Conservation (phyloP, 2,797 vertebrate genomes). For the Chloroceryle inda region DNA sequence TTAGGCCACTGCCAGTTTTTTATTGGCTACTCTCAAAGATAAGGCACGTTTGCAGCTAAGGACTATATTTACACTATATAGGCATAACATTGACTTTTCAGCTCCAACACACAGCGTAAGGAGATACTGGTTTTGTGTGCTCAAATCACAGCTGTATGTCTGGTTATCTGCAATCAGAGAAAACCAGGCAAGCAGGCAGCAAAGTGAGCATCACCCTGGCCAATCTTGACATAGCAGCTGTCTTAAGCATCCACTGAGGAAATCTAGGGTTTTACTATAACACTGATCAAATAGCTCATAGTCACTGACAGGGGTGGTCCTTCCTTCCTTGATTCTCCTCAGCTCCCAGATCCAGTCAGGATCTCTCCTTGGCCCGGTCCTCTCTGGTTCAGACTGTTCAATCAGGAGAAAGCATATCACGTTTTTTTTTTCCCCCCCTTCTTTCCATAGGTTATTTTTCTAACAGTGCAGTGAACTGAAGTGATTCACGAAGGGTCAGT, state of each 20-base stretch:
- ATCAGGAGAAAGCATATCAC: not conserved
- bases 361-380: not conserved
- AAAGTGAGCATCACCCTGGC: not conserved
- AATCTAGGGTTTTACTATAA: not conserved
- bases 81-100: not conserved
- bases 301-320: not conserved
- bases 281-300: not conserved
- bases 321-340: not conserved
- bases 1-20: not conserved
- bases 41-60: not conserved
- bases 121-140: not conserved
- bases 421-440: accelerated
- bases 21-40: not conserved
- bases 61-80: not conserved
- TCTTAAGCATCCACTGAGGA: not conserved
- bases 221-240: not conserved
- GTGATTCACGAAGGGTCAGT: not conserved
- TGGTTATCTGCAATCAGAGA: not conserved
- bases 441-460: not conserved
- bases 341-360: not conserved
- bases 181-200: not conserved
- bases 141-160: not conserved
- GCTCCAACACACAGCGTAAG: not conserved
- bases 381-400: not conserved
- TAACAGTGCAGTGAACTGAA: not conserved